Evolutionary conservation across 37 sponge, comb jelly and placozoan genomes (phyloP).

Genomic region (Cladorhizidae sp.): DNA sequence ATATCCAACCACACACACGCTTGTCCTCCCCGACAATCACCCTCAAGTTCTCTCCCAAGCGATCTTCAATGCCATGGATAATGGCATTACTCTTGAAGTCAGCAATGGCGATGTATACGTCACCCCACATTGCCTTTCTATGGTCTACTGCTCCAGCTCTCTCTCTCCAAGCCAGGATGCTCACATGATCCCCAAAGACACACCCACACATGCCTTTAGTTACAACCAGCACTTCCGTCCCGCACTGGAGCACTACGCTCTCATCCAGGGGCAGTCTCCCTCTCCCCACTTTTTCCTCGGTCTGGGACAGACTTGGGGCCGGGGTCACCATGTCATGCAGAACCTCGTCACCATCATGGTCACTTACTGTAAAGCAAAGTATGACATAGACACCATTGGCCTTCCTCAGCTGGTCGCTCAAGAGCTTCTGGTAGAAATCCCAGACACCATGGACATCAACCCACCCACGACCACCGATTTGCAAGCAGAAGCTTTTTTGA

Average conservation of each 20-base stretch:
- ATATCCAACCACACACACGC: background rate
- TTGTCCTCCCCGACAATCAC: conserved; percentile 39
- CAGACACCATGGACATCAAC: conserved; percentile 37
- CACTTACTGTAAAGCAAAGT: conserved; percentile 49
- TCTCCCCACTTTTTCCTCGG: conserved; percentile 61
- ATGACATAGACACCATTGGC: conserved; percentile 40
- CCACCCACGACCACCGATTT: conserved; percentile 18
- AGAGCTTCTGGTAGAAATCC: conserved; percentile 16
- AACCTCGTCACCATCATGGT: conserved; percentile 61
- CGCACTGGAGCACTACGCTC: conserved; percentile 37
- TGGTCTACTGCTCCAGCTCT: conserved; percentile 45
- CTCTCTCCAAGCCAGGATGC: background rate
- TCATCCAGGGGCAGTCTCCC: conserved; percentile 38
- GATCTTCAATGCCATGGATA: conserved; percentile 48
- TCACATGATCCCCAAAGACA: conserved; percentile 34
- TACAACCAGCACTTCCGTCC: conserved; percentile 56
- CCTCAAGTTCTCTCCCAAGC: conserved; percentile 31
- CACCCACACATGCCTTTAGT: conserved; percentile 62
- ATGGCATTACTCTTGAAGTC: conserved; percentile 57
- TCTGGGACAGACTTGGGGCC: conserved; percentile 86
- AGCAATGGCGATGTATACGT: conserved; percentile 48
- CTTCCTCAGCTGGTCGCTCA: conserved; percentile 1
- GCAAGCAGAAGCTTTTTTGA: conserved; percentile 53
- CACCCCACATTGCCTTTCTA: conserved; percentile 47
- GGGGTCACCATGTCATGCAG: conserved; percentile 56